Conservation (phyloP, 2,797 vertebrate genomes). For the Zenarchopterus dispar region DNA sequence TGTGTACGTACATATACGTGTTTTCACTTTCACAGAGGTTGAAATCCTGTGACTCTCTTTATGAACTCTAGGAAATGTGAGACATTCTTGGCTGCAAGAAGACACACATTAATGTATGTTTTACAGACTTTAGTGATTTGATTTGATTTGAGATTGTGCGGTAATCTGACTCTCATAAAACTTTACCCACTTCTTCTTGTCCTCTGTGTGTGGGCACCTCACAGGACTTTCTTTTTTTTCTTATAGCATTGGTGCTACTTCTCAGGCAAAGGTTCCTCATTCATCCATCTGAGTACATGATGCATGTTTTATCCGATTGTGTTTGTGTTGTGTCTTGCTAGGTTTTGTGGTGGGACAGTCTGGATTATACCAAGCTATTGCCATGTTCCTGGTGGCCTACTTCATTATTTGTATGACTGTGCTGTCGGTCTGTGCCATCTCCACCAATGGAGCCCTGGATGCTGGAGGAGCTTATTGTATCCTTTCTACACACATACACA, state of each 20-base stretch:
- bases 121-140: background rate
- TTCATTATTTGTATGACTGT: constrained; percentile 94
- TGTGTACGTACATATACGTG: no score
- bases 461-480: constrained; percentile 95
- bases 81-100: no score
- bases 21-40: constrained; percentile 7
- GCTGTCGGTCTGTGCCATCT: constrained; percentile 91
- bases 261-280: background rate
- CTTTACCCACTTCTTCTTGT: background rate
- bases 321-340: constrained; percentile 23
- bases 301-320: background rate
- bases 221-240: no score
- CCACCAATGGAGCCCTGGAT: constrained; percentile 91
- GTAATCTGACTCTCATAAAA: background rate
- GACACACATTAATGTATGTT: background rate
- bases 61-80: no score
- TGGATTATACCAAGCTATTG: constrained; percentile 87
- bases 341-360: constrained; percentile 88
- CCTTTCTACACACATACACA: constrained; percentile 54
- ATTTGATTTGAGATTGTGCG: background rate
- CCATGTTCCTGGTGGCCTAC: constrained; percentile 90
- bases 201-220: background rate
- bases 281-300: background rate
- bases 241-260: background rate
- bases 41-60: background rate